Base-by-base conservation (phyloP, 1,140 invertebrate species). In the Ruditapes philippinarum region DNA sequence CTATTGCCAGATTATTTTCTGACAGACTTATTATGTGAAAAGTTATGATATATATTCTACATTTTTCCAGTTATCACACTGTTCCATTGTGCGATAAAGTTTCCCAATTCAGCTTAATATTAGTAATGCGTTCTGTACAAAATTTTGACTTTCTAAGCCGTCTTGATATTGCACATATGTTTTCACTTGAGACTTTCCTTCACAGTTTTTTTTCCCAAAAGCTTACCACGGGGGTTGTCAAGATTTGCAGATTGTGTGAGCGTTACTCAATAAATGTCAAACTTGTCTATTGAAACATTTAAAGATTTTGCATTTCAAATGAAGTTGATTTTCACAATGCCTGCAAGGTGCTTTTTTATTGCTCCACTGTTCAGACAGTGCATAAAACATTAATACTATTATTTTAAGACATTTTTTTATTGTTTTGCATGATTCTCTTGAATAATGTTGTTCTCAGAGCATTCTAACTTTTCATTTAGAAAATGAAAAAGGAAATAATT, bases 261-360 rank as follows among this genome's bases (percentile, higher is more conserved):
- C 19, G 33, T 22, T 38, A 38, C 33, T 70, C 65, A 38, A 70
- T 70, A 70, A 70, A 36, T 70, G 65, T 70, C 33, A 70, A 38
- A 70, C 25, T 14, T 25, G n/a, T 25, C 3, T 62, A 28, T 62
- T 62, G n/a, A 62, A 62, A 62, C 25, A 4, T 57, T 57, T n/a
- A 14, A 14, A 57, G 51, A n/a, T 57, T 57, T 14, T 22, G 22
- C 9, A 57, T 4, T 57, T 57, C 5, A 57, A 57, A 57, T n/a
- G 51, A 17, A 22, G 14, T 57, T 57, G 9, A 17, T 57, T 57
- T 57, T n/a, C 22, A 57, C 5, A 57, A 9, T 57, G 51, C 42
- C 42, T 45, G 42, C 14, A 7, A 45, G 42, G 14, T 45, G 42
- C 42, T 7, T 45, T 45, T 45, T 45, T 45, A 45, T 14, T 7